Evolutionary conservation across 1,140 invertebrate species (phyloP).

Genomic region (Anastatus disparis): DNA sequence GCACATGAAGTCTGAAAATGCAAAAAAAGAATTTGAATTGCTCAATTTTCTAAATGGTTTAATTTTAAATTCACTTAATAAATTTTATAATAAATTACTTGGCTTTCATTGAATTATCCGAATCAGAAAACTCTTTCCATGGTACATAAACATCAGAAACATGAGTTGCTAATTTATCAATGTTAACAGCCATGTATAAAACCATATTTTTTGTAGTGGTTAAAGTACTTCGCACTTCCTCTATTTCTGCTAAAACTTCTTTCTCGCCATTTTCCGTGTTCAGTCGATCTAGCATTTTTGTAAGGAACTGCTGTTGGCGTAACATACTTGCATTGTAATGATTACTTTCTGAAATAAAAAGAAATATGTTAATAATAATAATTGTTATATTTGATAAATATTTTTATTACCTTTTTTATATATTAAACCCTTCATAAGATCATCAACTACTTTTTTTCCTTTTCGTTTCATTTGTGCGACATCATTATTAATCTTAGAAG

Average conservation of each 20-base stretch:
- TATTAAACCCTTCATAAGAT: conserved; percentile 73
- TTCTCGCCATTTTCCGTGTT: conserved; percentile 67
- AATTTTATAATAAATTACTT: conserved; percentile 51
- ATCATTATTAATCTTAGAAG: conserved; percentile 81
- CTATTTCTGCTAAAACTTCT: conserved; percentile 72
- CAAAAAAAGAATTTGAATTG: conserved; percentile 16
- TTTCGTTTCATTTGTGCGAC: conserved; percentile 77
- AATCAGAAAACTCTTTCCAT: conserved; percentile 68
- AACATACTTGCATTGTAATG: conserved; percentile 75
- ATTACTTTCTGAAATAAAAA: conserved; percentile 75
- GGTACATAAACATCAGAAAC: conserved; percentile 65
- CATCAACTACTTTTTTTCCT: conserved; percentile 70
- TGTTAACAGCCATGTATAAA: conserved; percentile 79
- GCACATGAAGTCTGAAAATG: conserved; percentile 64
- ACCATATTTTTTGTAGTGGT: conserved; percentile 71
- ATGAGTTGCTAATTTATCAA: conserved; percentile 69
- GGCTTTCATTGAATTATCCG: conserved; percentile 50
- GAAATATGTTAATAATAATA: conserved; percentile 5
- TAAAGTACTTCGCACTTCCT: conserved; percentile 71
- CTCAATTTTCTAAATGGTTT: background rate
- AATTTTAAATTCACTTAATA: background rate
- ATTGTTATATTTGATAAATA: background rate
- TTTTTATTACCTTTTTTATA: conserved; percentile 70
- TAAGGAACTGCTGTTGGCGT: conserved; percentile 82
- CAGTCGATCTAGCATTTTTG: conserved; percentile 72